Evolutionary conservation across 2,888 invertebrate genomes (phyloP).

Genomic region (Mesorhabditis sp.): DNA sequence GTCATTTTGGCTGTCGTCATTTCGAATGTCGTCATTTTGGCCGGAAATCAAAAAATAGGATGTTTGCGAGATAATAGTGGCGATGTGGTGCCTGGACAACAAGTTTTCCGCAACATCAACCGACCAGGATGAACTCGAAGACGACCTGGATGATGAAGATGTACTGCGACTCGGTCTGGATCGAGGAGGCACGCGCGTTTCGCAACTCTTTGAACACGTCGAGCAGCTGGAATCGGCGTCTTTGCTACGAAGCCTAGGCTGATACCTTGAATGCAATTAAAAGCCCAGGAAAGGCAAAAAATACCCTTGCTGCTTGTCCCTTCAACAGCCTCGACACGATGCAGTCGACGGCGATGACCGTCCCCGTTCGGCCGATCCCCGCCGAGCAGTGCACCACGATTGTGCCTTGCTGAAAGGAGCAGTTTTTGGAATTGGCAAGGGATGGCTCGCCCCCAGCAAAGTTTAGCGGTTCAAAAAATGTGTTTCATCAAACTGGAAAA

Average conservation of each 20-base stretch:
- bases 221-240: conserved; percentile 9
- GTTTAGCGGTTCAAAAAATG: neutral
- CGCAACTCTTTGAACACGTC: conserved; percentile 12
- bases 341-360: conserved; percentile 5
- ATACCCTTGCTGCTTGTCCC: neutral
- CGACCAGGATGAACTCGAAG: conserved; percentile 9
- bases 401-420: neutral
- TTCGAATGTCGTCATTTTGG: neutral
- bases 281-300: neutral
- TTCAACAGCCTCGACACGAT: neutral
- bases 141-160: conserved; percentile 8
- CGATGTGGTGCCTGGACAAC: no score
- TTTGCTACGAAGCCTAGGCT: neutral
- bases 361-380: neutral
- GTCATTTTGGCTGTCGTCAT: neutral
- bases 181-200: conserved; percentile 14
- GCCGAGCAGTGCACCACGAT: conserved; percentile 4
- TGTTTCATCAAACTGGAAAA: no score
- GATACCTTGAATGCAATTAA: no score
- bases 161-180: conserved; percentile 19
- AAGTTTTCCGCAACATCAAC: no score
- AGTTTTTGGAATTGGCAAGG: no score
- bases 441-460: neutral
- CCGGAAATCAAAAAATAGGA: neutral
- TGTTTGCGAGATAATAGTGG: neutral